phyloP scores from a whole-genome alignment of 2,113 vertebrate species.

The Sialia sialis region DNA sequence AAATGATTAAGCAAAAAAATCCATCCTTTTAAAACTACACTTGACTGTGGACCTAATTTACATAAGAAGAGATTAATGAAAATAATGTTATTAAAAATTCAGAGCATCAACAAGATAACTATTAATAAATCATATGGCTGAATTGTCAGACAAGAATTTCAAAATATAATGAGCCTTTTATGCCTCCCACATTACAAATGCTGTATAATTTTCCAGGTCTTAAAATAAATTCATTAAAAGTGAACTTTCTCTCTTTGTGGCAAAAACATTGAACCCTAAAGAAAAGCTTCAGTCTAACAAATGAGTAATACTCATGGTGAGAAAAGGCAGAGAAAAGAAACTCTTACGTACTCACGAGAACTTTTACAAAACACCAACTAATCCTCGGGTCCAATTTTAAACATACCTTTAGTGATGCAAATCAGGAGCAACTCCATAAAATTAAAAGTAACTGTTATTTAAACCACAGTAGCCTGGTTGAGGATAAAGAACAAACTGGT shows the following conservation, averaged over 20 bases:
- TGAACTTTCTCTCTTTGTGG: conserved; percentile 60
- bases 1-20: conserved; percentile 66
- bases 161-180: conserved; percentile 70
- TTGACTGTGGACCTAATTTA: conserved; percentile 67
- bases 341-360: background rate
- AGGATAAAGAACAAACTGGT: background rate
- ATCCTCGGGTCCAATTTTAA: conserved; percentile 30
- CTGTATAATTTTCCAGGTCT: conserved; percentile 57
- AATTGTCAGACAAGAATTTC: conserved; percentile 71
- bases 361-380: conserved; percentile 20
- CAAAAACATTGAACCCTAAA: conserved; percentile 48
- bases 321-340: conserved; percentile 16
- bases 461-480: background rate
- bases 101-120: conserved; percentile 71
- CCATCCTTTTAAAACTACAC: conserved; percentile 63
- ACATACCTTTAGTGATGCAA: conserved; percentile 33
- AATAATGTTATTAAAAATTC: conserved; percentile 74
- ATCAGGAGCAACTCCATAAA: conserved; percentile 10
- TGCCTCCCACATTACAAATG: conserved; percentile 64
- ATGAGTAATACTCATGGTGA: conserved; percentile 6
- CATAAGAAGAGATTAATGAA: conserved; percentile 71
- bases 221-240: conserved; percentile 60
- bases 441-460: conserved; percentile 33
- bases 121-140: conserved; percentile 74
- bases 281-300: conserved; percentile 47